Percentiles rank a stretch among this genome's conserved stretches.
Conservation (phyloP, 2,113 vertebrate species). For the Hylia prasina region DNA sequence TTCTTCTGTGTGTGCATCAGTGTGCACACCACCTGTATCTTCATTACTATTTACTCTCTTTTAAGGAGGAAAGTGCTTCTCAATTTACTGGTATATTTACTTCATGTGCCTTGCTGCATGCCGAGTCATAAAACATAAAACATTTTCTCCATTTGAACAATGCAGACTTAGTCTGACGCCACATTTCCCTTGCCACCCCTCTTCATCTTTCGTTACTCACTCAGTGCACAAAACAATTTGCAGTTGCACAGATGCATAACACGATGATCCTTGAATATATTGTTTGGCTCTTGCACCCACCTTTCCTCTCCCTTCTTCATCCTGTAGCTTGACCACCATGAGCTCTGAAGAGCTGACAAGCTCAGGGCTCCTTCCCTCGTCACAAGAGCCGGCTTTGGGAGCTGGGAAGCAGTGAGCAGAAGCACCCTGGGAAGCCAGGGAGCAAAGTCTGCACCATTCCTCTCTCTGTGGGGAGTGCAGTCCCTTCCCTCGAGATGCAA, state of each 20-base stretch:
- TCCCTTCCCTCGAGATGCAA: neutral
- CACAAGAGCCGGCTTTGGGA: fast-evolving
- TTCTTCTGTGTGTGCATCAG: neutral
- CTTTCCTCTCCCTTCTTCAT: neutral
- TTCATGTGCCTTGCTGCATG: constrained; percentile 35
- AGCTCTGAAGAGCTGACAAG: neutral
- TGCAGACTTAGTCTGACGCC: neutral
- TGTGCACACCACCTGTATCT: neutral
- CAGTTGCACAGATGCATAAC: neutral
- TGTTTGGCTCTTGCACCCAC: neutral
- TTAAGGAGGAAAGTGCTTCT: constrained; percentile 5
- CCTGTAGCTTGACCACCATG: neutral
- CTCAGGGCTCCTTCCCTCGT: neutral
- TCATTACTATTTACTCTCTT: constrained; percentile 56
- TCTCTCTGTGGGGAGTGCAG: fast-evolving
- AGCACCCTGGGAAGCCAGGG: fast-evolving
- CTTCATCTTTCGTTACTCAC: fast-evolving
- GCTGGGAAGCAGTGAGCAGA: neutral
- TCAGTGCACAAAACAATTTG: neutral
- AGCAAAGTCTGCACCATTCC: neutral
- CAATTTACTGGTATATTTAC: constrained; percentile 52
- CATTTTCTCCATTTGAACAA: constrained; percentile 1
- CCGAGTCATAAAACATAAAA: neutral
- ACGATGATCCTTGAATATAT: neutral
- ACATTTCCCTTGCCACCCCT: neutral